A percentile compares a stretch with the other conserved stretches of the same genome.
phyloP scores from a whole-genome alignment of 2,888 invertebrate genomes.

The Polyommatus icarus region DNA sequence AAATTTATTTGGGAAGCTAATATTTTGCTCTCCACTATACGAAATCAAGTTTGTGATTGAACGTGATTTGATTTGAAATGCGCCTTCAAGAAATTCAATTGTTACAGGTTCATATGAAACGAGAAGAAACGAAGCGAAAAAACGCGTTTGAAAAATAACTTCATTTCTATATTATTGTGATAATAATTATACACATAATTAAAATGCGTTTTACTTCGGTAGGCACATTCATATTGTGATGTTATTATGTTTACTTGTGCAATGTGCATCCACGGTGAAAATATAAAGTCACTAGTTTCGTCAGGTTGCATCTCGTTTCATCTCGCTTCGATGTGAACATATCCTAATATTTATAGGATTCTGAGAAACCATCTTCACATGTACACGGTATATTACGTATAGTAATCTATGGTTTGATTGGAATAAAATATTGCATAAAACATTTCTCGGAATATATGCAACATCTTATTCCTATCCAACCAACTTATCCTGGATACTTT shows the following conservation, averaged over 20 bases:
- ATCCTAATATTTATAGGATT: background rate
- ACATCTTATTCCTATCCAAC: no score
- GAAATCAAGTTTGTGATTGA: constrained; percentile 26
- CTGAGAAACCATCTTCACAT: no score
- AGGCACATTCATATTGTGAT: no score
- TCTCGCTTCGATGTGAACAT: background rate
- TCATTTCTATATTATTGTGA: no score
- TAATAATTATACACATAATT: no score
- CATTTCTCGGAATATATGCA: no score
- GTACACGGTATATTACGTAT: no score
- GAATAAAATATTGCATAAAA: no score
- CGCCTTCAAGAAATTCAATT: constrained; percentile 25
- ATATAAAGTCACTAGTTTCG: background rate
- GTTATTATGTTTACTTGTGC: no score
- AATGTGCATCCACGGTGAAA: background rate
- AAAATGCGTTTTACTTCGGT: no score
- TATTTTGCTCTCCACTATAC: constrained; percentile 14
- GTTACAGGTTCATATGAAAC: background rate
- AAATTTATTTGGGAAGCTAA: background rate
- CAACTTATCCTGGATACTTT: no score
- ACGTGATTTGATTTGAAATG: constrained; percentile 30
- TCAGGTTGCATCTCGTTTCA: background rate
- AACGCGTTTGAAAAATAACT: background rate
- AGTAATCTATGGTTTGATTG: no score
- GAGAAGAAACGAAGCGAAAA: background rate